phyloP scores from a whole-genome alignment of 1,140 invertebrate species.

The Trichonephila clavipes region DNA sequence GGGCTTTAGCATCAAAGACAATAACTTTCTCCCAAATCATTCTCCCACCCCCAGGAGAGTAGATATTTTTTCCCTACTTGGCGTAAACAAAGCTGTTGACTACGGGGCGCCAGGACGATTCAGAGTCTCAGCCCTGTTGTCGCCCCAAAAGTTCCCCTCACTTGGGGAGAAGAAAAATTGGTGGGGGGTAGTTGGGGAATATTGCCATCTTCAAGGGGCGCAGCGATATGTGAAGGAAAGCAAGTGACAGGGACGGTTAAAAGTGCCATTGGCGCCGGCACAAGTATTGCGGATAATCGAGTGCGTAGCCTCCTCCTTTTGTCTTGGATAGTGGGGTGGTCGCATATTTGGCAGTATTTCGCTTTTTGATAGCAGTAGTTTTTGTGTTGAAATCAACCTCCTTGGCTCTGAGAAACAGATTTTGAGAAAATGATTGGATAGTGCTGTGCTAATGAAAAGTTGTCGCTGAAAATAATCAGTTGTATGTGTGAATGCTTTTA shows the following conservation, averaged over 20 bases:
- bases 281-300: slow-evolving; percentile 69
- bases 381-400: slow-evolving; percentile 5
- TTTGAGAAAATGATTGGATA: not conserved
- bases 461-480: too few species aligned
- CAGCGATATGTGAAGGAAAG: slow-evolving; percentile 34
- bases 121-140: slow-evolving; percentile 60
- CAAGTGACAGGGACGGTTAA: slow-evolving; percentile 65
- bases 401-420: not conserved
- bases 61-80: slow-evolving; percentile 33
- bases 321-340: not conserved
- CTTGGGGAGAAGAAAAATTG: not conserved
- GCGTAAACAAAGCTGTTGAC: slow-evolving; percentile 73
- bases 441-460: too few species aligned
- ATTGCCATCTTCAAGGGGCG: slow-evolving; percentile 49
- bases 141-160: slow-evolving; percentile 36
- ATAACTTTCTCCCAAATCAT: slow-evolving; percentile 70
- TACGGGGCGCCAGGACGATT: slow-evolving; percentile 61
- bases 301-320: slow-evolving; percentile 33
- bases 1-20: slow-evolving; percentile 58
- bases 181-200: not conserved
- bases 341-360: slow-evolving; percentile 37
- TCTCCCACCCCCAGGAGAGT: slow-evolving; percentile 44
- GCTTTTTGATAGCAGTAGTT: not conserved
- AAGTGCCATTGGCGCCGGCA: slow-evolving; percentile 68
- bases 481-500: too few species aligned